Evolutionary conservation across 2,113 vertebrate genomes (phyloP), one percentile per base, ranked within the genome.

Genomic region (Tautogolabrus adspersus): DNA sequence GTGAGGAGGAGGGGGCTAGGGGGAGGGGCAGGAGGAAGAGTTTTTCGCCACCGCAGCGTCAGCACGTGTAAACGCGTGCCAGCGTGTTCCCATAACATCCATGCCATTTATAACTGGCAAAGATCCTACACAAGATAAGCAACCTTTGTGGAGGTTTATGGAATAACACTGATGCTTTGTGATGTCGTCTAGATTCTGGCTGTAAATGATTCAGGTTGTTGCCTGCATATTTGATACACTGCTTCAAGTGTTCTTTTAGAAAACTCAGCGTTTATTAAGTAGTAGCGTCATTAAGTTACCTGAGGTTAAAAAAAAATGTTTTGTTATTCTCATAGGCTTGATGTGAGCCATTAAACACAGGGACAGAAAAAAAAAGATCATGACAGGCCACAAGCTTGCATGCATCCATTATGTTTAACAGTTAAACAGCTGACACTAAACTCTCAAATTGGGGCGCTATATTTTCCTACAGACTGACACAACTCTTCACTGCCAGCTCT

Each of bases 51-150:
- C 70, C 94, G 93, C 71, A 95, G 93, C 2, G 83, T 93, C 79
- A 94, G 94, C 76, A 93, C 92, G 1, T 95, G 92, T 86, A 95
- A 94, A 87, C 88, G 81, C 49, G 69, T 94, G 46, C 93, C 93
- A 9, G 87, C 73, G 18, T 95, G 95, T 86, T 94, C 95, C 19
- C 95, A 95, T 81, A 95, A 95, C 75, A 95, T 95, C 75, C 94
- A 94, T 1, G 90, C 93, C 55, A 95, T 95, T 85, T 95, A 94
- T 84, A 95, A 89, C 54, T 96, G 95, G 95, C 95, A 95, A 82
- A 90, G 95, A 79, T 96, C 95, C 70, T 96, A 96, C 57, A 96
- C 95, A 62, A 92, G 94, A 51, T 96, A 90, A 95, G 78, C 30
- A 16, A 44, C 54, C 42, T 34, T 66, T 66, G 72, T 72, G 62